Percentiles rank a stretch among this genome's conserved stretches.
phyloP scores from a whole-genome alignment of 2,113 vertebrate species.

The Mesitornis unicolor region DNA sequence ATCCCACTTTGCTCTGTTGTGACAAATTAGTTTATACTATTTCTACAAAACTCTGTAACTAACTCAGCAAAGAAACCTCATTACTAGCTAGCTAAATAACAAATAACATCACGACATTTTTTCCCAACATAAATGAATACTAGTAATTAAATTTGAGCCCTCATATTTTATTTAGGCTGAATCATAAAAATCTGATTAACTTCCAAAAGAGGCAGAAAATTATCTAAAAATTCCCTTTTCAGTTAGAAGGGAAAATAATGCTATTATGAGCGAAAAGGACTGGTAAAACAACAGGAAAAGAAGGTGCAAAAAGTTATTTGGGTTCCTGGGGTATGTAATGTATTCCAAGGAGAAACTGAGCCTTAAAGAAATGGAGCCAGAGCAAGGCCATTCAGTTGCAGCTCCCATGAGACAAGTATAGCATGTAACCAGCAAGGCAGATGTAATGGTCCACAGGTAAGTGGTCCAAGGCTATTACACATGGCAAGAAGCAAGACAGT shows the following conservation, averaged over 20 bases:
- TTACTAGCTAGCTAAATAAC: neutral
- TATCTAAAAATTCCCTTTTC: neutral
- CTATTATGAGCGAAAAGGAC: neutral
- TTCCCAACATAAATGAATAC: neutral
- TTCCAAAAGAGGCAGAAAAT: neutral
- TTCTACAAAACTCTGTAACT: neutral
- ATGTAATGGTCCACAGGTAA: neutral
- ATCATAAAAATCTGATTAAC: neutral
- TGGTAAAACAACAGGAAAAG: neutral
- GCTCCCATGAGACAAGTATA: neutral
- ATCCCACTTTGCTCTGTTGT: neutral
- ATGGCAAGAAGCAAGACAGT: neutral
- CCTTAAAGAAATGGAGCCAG: neutral
- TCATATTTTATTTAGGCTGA: neutral
- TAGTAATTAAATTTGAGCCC: neutral
- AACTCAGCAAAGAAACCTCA: neutral
- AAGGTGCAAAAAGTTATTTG: neutral
- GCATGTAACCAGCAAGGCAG: neutral
- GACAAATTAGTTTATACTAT: neutral
- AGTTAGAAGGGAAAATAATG: neutral
- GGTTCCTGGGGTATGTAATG: neutral
- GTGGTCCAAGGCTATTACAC: neutral
- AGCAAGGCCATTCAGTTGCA: neutral
- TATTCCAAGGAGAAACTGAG: neutral
- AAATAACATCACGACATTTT: neutral